A percentile compares a stretch with the other conserved stretches of the same genome.
Evolutionary conservation across 2,888 invertebrate genomes (phyloP).

Genomic region (Polydrusus pterygomalis): DNA sequence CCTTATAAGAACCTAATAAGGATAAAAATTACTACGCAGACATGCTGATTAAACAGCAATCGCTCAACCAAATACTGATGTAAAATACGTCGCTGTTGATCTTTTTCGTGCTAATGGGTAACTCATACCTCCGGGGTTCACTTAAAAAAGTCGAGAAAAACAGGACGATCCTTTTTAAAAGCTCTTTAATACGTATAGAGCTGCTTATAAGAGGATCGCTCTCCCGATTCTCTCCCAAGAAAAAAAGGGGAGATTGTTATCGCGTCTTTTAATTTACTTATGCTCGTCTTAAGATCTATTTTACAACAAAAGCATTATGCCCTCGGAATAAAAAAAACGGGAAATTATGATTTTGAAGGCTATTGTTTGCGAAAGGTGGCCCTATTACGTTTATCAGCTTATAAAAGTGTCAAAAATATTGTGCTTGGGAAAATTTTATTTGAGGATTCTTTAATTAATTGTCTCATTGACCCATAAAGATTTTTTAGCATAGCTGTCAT

Average conservation of each 20-base stretch:
- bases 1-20: slow-evolving; percentile 66
- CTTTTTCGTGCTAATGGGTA: slow-evolving; percentile 65
- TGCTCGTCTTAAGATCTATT: slow-evolving; percentile 84
- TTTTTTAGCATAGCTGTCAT: too few species aligned
- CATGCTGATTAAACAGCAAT: slow-evolving; percentile 71
- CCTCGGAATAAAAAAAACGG: slow-evolving; percentile 68
- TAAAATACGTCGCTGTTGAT: slow-evolving; percentile 44
- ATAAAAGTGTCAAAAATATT: slow-evolving; percentile 38
- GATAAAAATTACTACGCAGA: slow-evolving; percentile 70
- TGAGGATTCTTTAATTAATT: background rate
- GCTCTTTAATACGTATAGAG: slow-evolving; percentile 63
- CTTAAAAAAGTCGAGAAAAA: slow-evolving; percentile 68
- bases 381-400: slow-evolving; percentile 38
- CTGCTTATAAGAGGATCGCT: slow-evolving; percentile 62
- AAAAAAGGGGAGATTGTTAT: slow-evolving; percentile 83
- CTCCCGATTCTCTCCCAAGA: slow-evolving; percentile 67
- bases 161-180: slow-evolving; percentile 69
- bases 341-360: slow-evolving; percentile 61
- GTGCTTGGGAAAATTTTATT: slow-evolving; percentile 18
- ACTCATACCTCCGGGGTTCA: slow-evolving; percentile 67
- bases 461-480: background rate
- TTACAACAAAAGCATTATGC: slow-evolving; percentile 73
- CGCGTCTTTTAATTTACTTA: slow-evolving; percentile 88
- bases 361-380: slow-evolving; percentile 38
- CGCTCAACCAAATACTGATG: slow-evolving; percentile 66